Conservation (phyloP, 1,140 invertebrate genomes). For the Plectrocnemia conspersa region DNA sequence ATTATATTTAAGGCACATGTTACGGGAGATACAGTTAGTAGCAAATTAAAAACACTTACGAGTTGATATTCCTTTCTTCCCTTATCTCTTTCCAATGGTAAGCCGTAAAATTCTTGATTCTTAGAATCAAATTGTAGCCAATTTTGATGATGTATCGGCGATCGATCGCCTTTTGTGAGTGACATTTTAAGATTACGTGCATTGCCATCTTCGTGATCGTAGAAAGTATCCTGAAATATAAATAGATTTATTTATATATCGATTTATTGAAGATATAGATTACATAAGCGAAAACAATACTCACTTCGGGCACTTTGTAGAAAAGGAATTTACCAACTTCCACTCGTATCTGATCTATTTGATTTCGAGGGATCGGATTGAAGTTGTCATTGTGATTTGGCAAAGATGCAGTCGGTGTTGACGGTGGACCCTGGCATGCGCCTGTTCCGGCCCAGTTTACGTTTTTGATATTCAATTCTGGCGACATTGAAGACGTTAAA, state of each 20-base stretch:
- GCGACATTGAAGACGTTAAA: conserved; percentile 55
- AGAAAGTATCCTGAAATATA: conserved; percentile 73
- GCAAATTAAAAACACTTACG: conserved; percentile 43
- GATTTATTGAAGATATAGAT: background rate
- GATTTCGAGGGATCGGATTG: conserved; percentile 72
- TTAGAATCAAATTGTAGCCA: conserved; percentile 87
- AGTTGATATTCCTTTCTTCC: conserved; percentile 73
- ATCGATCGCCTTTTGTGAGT: conserved; percentile 66
- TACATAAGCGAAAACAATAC: conserved; percentile 24
- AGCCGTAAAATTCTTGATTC: conserved; percentile 85
- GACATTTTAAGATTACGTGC: conserved; percentile 68
- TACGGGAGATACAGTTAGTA: background rate
- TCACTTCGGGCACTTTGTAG: conserved; percentile 72
- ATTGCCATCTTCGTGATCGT: conserved; percentile 79
- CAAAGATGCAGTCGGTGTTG: conserved; percentile 41
- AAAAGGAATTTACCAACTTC: conserved; percentile 72
- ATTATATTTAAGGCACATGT: background rate
- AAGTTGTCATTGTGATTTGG: conserved; percentile 60
- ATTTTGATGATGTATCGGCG: conserved; percentile 60
- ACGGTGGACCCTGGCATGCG: conserved; percentile 53
- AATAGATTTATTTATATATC: conserved; percentile 6
- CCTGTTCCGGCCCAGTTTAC: conserved; percentile 60
- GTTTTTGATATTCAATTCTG: conserved; percentile 59
- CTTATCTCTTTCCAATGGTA: conserved; percentile 65
- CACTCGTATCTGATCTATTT: conserved; percentile 77